phyloP scores from a whole-genome alignment of 2,888 invertebrate genomes.

The Crossocerus cetratus region DNA sequence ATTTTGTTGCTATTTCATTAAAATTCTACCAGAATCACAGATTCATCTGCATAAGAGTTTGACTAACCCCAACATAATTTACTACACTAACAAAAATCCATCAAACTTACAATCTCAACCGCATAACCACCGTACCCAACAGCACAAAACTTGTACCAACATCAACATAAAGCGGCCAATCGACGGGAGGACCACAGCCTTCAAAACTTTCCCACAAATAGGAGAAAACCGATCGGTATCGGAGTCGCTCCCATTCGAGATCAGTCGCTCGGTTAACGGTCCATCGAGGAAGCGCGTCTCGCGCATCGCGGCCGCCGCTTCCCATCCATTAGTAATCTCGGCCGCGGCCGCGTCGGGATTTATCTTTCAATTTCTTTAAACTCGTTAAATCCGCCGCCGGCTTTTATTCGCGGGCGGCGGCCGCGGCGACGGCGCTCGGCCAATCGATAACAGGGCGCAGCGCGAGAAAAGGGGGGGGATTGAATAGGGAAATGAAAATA shows the following conservation, averaged over 20 bases:
- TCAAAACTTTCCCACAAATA: too few relatives aligned
- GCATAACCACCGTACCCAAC: too few relatives aligned
- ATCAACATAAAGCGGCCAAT: too few relatives aligned
- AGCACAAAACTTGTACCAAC: too few relatives aligned
- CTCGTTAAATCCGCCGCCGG: constrained; percentile 35
- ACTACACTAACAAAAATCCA: too few relatives aligned
- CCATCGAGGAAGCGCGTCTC: not conserved
- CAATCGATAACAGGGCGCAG: constrained; percentile 28
- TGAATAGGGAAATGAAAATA: constrained; percentile 52
- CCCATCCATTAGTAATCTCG: constrained; percentile 36
- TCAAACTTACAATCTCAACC: too few relatives aligned
- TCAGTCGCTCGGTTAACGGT: not conserved
- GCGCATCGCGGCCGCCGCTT: constrained; percentile 16
- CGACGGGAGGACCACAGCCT: too few relatives aligned
- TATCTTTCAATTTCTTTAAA: constrained; percentile 41
- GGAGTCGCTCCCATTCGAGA: not conserved
- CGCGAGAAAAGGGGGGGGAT: constrained; percentile 16
- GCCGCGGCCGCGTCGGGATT: constrained; percentile 18
- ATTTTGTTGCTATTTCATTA: too few relatives aligned
- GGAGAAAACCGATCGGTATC: constrained; percentile 43
- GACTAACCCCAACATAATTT: too few relatives aligned
- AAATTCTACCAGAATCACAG: too few relatives aligned
- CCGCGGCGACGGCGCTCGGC: constrained; percentile 18
- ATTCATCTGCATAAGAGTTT: too few relatives aligned
- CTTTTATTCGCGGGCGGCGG: constrained; percentile 23